Conservation (phyloP, 2,797 vertebrate species). For the Poecile montanus region DNA sequence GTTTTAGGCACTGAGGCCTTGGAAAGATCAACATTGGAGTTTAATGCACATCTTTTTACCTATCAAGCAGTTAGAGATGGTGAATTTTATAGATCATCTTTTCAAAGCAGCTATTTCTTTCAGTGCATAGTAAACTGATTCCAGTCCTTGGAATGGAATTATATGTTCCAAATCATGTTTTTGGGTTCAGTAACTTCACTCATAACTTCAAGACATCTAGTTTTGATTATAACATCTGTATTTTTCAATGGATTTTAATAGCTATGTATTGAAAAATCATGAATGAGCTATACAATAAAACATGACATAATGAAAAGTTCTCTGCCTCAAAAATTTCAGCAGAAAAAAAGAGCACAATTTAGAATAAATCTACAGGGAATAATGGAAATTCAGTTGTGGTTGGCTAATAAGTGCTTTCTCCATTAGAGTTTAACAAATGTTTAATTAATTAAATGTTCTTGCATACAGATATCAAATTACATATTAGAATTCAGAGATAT, state of each 20-base stretch:
- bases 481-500: constrained; percentile 26
- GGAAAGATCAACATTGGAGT: not conserved
- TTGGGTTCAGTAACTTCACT: not conserved
- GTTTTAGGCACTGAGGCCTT: not conserved
- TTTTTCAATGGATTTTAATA: not conserved
- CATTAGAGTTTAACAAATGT: not conserved
- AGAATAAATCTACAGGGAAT: not conserved
- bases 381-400: not conserved
- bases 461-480: not conserved
- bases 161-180: not conserved
- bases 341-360: not conserved
- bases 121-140: not conserved
- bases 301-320: not conserved
- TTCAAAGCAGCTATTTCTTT: not conserved
- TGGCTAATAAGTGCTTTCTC: not conserved
- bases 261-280: not conserved
- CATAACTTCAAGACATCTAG: not conserved
- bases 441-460: constrained; percentile 36
- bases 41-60: not conserved
- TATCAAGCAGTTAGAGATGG: not conserved
- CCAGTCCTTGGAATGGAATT: not conserved
- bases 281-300: not conserved
- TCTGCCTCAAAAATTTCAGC: not conserved
- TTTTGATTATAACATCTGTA: not conserved
- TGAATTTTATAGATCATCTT: not conserved